Evolutionary conservation across 2,113 vertebrate genomes (phyloP).

Genomic region (Peromyscus maniculatus): DNA sequence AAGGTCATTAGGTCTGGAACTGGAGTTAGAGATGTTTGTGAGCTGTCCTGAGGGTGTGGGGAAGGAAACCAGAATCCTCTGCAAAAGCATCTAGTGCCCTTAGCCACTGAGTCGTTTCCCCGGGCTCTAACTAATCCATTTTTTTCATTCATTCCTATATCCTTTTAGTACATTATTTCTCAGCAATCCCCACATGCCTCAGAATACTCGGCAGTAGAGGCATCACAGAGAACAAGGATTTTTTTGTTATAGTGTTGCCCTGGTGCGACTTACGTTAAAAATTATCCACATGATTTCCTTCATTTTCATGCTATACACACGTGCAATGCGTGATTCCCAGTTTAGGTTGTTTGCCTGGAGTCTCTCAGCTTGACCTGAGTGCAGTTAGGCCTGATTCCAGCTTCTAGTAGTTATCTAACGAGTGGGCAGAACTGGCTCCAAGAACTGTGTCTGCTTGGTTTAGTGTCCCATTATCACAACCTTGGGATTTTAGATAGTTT

Average conservation of each 20-base stretch:
- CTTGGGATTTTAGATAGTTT: constrained; percentile 7
- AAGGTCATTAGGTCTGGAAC: not conserved
- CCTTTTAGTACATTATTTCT: constrained; percentile 13
- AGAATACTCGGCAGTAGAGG: not conserved
- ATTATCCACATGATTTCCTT: not conserved
- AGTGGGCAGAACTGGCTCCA: not conserved
- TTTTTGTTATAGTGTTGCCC: not conserved
- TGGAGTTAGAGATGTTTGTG: not conserved
- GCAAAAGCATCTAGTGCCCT: not conserved
- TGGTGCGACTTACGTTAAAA: not conserved
- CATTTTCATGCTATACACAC: not conserved
- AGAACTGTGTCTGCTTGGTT: not conserved
- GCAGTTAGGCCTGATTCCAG: not conserved
- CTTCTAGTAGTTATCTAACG: not conserved
- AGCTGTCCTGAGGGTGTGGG: not conserved
- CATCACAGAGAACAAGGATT: not conserved
- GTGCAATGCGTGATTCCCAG: not conserved
- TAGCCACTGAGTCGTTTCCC: not conserved
- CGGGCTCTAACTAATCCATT: not conserved
- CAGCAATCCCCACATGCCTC: not conserved
- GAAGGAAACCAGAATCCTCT: not conserved
- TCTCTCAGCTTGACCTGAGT: not conserved
- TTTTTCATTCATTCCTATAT: not conserved
- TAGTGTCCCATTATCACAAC: not conserved
- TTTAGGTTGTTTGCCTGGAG: not conserved